Conservation (phyloP, 92 coral and sea anemone genomes). For the Phenganax marumi region DNA sequence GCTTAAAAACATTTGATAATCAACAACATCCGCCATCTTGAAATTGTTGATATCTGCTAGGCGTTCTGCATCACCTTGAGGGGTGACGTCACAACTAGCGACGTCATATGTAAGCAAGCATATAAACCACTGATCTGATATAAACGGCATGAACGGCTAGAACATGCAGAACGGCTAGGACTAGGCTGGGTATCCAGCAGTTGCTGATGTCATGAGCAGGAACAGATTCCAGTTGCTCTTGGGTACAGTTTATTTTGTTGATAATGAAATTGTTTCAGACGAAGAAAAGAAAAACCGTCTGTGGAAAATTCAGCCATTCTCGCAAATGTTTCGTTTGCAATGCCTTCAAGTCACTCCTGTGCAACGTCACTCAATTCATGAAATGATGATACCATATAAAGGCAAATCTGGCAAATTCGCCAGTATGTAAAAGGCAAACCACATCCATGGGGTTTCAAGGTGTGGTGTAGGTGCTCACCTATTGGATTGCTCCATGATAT, state of each 20-base stretch:
- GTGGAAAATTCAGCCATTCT: slow-evolving; percentile 60
- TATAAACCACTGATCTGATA: too few relatives aligned
- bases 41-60: too few relatives aligned
- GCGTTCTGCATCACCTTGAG: too few relatives aligned
- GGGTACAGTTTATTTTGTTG: slow-evolving; percentile 48
- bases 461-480: slow-evolving; percentile 21
- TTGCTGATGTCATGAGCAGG: slow-evolving; percentile 33
- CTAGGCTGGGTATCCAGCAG: slow-evolving; percentile 29
- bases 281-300: slow-evolving; percentile 49
- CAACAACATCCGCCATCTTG: too few relatives aligned
- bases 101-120: too few relatives aligned
- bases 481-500: slow-evolving; percentile 24
- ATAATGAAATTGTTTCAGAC: slow-evolving; percentile 50
- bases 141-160: too few relatives aligned
- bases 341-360: slow-evolving; percentile 29
- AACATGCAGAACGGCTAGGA: too few relatives aligned
- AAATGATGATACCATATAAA: slow-evolving; percentile 34
- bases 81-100: too few relatives aligned
- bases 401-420: slow-evolving; percentile 26
- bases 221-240: slow-evolving; percentile 48
- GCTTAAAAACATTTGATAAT: too few relatives aligned
- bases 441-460: slow-evolving; percentile 44
- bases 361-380: slow-evolving; percentile 32
- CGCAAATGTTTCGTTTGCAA: slow-evolving; percentile 38
- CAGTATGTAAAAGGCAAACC: slow-evolving; percentile 37